Evolutionary conservation across 2,888 invertebrate species (phyloP), one percentile per base, ranked within the genome.

Genomic region (Drosophila longiperda): DNA sequence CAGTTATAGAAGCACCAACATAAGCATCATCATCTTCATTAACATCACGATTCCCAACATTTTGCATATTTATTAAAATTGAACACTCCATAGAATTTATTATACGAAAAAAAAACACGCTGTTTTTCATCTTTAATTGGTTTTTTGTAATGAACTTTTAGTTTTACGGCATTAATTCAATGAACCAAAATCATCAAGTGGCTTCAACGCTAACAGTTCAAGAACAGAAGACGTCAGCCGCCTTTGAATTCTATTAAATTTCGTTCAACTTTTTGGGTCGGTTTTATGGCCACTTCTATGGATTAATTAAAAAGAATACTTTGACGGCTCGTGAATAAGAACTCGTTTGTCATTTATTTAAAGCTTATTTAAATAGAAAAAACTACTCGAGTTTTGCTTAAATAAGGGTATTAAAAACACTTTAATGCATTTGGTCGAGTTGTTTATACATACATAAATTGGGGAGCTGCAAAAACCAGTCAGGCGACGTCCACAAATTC

Each of bases 131-230:
- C 11, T 7, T 17, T 29, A 9, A 20, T 40, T 26, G 26, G 20
- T 48, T 42, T 26, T 53, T 42, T 26, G 53, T 50, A 63, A 60
- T 66, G 70, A 36, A 55, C 38, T 38, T 15, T n/a, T 12, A 11
- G 80, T 70, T 84, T 89, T 84, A 78, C 89, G 84, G 84, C 87
- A 85, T 85, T 85, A 82, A 89, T 87, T 85, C 78, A 80, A 81
- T 73, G 66, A 70, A 64, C 82, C 74, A 70, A 84, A 87, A 75
- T 74, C 81, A 74, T 81, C 87, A 83, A 68, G 84, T 87, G 89
- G 75, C 29, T 26, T 67, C 63, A 80, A 72, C 59, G 80, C 78
- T 76, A 80, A 72, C 78, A 78, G 59, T 67, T 65, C 55, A 42
- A 60, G 80, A 80, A 64, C 80, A 60, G n/a, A 34, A 49, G 42